These are phyloP conservation scores for Periparus ater DNA, from an alignment of 2,797 vertebrate genomes.

Conservation along the genomic window DNA sequence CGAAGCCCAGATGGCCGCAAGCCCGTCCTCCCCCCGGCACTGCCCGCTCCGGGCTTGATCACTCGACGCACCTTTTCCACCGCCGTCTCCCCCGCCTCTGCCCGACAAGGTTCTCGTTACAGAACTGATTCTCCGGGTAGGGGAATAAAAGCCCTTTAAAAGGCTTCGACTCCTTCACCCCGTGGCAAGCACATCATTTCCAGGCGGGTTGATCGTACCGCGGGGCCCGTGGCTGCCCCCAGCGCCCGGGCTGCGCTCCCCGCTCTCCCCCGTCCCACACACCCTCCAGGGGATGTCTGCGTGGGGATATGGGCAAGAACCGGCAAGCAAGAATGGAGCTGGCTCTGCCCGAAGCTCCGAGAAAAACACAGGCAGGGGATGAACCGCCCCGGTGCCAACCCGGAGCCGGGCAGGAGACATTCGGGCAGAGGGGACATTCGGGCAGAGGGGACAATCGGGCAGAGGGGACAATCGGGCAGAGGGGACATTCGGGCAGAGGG, in stretches of 20 bases:
- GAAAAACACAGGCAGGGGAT: background rate
- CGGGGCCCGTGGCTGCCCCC: background rate
- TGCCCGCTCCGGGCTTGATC: background rate
- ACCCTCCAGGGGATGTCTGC: rapidly evolving
- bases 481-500: too few relatives aligned
- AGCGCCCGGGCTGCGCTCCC: background rate
- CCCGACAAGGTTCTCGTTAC: background rate
- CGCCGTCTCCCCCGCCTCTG: background rate
- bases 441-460: background rate
- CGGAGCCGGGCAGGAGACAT: rapidly evolving
- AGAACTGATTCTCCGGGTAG: background rate
- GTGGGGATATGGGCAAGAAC: too few relatives aligned
- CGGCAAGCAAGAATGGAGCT: background rate
- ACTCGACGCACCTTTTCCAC: background rate
- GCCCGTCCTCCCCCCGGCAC: background rate
- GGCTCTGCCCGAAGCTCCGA: background rate
- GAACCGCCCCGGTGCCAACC: background rate
- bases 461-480: too few relatives aligned
- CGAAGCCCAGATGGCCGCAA: background rate
- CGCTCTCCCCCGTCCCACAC: background rate
- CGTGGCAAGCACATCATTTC: background rate
- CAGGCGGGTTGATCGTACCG: too few relatives aligned
- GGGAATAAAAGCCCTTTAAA: background rate
- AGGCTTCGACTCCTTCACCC: background rate
- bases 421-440: rapidly evolving